A percentile compares a stretch with the other conserved stretches of the same genome.
These are phyloP conservation scores for Ganaspis sp. DNA, from an alignment of 1,140 invertebrate species.

Conservation along the genomic window DNA sequence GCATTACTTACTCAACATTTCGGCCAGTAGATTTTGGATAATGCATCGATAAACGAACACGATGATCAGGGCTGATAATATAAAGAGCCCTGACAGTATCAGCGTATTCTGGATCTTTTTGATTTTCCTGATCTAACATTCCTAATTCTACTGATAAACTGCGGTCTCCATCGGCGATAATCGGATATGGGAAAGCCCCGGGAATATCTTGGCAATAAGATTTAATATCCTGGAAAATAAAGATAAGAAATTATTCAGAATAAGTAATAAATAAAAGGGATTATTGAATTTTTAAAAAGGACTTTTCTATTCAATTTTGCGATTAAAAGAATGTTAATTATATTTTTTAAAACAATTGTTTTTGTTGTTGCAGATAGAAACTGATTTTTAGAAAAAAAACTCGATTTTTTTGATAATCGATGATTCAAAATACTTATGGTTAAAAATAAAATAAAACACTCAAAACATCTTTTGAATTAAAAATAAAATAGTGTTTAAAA, in stretches of 20 bases:
- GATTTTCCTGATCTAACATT: conserved; percentile 86
- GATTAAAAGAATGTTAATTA: too few species aligned
- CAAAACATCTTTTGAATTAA: too few species aligned
- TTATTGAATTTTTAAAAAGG: not conserved
- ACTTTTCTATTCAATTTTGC: too few species aligned
- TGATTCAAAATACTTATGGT: too few species aligned
- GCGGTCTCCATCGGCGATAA: conserved; percentile 89
- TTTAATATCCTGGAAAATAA: conserved; percentile 82
- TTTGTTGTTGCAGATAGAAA: too few species aligned
- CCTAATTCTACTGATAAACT: conserved; percentile 86
- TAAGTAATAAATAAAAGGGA: conserved; percentile 18
- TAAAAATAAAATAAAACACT: too few species aligned
- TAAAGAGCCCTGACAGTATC: conserved; percentile 91
- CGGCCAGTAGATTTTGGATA: conserved; percentile 95
- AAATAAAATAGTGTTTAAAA: too few species aligned
- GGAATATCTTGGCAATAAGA: conserved; percentile 83
- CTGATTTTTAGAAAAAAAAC: too few species aligned
- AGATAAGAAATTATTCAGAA: conserved; percentile 35
- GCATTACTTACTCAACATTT: conserved; percentile 89
- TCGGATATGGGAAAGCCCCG: conserved; percentile 88
- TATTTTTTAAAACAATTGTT: too few species aligned
- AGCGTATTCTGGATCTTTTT: conserved; percentile 82
- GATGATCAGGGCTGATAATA: conserved; percentile 91
- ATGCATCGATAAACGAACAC: conserved; percentile 89
- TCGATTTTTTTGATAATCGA: too few species aligned